These are phyloP conservation scores for Ovibos moschatus DNA, from an alignment of 2,113 vertebrate species.

Conservation along the genomic window DNA sequence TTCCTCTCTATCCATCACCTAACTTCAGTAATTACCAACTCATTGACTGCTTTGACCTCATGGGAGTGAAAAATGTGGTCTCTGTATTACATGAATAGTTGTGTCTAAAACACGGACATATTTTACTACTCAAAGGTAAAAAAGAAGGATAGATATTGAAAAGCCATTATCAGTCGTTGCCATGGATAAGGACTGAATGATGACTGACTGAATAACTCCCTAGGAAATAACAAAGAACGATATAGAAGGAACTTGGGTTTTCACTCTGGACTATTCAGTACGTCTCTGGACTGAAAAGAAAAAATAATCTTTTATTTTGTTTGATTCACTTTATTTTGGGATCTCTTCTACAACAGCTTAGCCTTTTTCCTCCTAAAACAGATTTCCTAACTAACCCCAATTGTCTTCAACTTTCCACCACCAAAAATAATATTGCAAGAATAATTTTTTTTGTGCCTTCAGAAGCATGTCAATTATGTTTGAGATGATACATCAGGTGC, in stretches of 20 bases:
- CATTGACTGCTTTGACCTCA: background rate
- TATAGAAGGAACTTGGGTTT: background rate
- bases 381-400: background rate
- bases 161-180: background rate
- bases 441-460: background rate
- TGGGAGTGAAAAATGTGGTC: background rate
- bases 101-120: background rate
- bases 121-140: background rate
- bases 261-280: background rate
- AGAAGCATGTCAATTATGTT: conserved; percentile 85
- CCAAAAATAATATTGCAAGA: background rate
- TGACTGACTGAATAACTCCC: background rate
- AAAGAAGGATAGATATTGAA: background rate
- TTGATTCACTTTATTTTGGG: background rate
- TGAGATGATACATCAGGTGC: conserved; percentile 89
- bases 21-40: background rate
- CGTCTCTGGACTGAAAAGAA: background rate
- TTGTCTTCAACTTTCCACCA: background rate
- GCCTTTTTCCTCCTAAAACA: background rate
- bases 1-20: background rate
- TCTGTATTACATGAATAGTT: background rate
- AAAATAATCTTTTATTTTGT: background rate
- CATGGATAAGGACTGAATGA: background rate
- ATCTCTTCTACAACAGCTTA: background rate
- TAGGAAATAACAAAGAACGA: background rate